Evolutionary conservation across 2,797 vertebrate genomes (phyloP), one percentile per base, ranked within the genome.

Genomic region (Anguilla anguilla): DNA sequence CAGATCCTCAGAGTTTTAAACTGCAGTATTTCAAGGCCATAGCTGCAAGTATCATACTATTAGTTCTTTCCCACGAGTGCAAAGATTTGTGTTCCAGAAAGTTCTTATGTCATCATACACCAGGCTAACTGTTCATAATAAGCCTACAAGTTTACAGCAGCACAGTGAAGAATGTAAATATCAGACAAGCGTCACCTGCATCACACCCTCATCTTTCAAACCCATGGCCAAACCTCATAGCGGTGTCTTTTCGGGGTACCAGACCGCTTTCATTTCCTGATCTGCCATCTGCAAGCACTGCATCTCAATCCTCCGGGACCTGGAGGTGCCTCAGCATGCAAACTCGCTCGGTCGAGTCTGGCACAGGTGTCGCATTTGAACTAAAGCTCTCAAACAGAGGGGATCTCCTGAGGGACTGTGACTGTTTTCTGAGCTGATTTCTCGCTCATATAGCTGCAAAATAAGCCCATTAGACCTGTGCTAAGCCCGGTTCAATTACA

Each of bases 261-360:
- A 49, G 72, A 11, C 28, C 69, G 72, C 79, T 84, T 31, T 46
- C n/a, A 49, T 46, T 10, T 83, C 19, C 46, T 25, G 22, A 61
- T 55, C 79, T 87, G 22, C 39, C 61, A 49, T 22, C 43, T 6
- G 19, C 67, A 43, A 28, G 83, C 85, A 39, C 39, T 6, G 35
- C 2, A 59, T 28, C 49, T 59, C 59, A 11, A 17, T 31, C 61
- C 39, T 88, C 57, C 35, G 64, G 57, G 87, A 87, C 72, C 90
- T 84, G 25, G 46, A 17, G 74, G 17, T 59, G 88, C 43, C 87
- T 39, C 81, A 51, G 59, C 51, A 86, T 89, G 87, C 87, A 89
- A 84, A 85, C 82, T 89, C 89, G 89, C 86, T 51, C 87, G 86
- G 55, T 74, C 57, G 57, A 87, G 82, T n/a, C 85, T 84, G 61